phyloP scores from a whole-genome alignment of 35 echinoderm and acorn worm species.

The Holothuria glaberrima region DNA sequence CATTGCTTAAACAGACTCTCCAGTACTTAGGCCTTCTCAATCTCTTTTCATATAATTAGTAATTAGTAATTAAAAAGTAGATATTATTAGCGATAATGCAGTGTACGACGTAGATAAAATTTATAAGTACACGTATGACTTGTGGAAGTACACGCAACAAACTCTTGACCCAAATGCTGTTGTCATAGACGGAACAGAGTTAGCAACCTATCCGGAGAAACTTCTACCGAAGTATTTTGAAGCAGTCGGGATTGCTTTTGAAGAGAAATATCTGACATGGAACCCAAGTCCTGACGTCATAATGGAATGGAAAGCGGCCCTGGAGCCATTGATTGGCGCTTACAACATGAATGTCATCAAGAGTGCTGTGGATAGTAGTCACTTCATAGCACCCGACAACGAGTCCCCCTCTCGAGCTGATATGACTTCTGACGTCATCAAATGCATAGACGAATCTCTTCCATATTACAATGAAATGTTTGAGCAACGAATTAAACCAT shows the following conservation, averaged over 20 bases:
- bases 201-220: constrained; percentile 40
- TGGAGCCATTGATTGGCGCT: not conserved
- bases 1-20: too few relatives aligned
- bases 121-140: constrained; percentile 62
- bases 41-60: too few relatives aligned
- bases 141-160: constrained; percentile 61
- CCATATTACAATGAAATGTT: constrained; percentile 60
- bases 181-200: constrained; percentile 62
- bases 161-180: constrained; percentile 47
- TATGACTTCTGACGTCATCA: constrained; percentile 53
- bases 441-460: constrained; percentile 12
- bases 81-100: too few relatives aligned
- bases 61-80: too few relatives aligned
- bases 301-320: constrained; percentile 28
- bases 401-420: not conserved
- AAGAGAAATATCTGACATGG: constrained; percentile 54
- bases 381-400: not conserved
- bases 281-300: constrained; percentile 34
- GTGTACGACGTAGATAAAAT: constrained; percentile 36
- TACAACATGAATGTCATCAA: not conserved
- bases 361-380: not conserved
- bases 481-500: constrained; percentile 49
- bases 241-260: constrained; percentile 62
- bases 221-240: constrained; percentile 73
- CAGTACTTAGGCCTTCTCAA: too few relatives aligned